A percentile compares a stretch with the other conserved stretches of the same genome.
phyloP scores from a whole-genome alignment of 2,888 invertebrate species.

The Philonicus albiceps region DNA sequence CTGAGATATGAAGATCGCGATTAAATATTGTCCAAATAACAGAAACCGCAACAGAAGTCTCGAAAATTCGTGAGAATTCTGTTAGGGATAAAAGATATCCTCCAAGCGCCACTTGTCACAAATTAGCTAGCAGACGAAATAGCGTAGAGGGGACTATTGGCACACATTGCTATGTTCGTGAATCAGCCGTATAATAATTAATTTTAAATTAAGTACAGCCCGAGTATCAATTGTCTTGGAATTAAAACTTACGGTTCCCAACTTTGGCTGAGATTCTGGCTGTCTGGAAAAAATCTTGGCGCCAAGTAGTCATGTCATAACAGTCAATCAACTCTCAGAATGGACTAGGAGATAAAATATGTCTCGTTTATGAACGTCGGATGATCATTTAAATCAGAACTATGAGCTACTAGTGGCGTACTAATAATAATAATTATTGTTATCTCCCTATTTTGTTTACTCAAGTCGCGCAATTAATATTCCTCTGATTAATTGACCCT shows the following conservation, averaged over 20 bases:
- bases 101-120: neutral
- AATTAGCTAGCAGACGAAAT: neutral
- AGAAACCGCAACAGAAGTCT: neutral
- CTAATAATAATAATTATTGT: neutral
- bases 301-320: conserved; percentile 17
- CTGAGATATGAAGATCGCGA: conserved; percentile 1
- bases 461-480: conserved; percentile 12
- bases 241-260: neutral
- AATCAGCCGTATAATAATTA: neutral
- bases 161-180: neutral
- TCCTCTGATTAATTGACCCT: conserved; percentile 13
- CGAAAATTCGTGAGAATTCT: neutral
- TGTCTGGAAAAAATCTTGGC: neutral
- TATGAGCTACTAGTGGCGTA: neutral
- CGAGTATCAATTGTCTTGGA: neutral
- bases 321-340: neutral
- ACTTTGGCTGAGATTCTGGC: neutral
- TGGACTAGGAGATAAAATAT: neutral
- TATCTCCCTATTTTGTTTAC: neutral
- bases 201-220: neutral
- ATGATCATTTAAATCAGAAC: neutral
- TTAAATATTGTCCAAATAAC: neutral
- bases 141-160: neutral
- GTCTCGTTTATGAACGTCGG: neutral
- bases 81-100: neutral